These are phyloP conservation scores for Sipunculus nudus DNA, from an alignment of 2,888 invertebrate genomes.

Conservation along the genomic window DNA sequence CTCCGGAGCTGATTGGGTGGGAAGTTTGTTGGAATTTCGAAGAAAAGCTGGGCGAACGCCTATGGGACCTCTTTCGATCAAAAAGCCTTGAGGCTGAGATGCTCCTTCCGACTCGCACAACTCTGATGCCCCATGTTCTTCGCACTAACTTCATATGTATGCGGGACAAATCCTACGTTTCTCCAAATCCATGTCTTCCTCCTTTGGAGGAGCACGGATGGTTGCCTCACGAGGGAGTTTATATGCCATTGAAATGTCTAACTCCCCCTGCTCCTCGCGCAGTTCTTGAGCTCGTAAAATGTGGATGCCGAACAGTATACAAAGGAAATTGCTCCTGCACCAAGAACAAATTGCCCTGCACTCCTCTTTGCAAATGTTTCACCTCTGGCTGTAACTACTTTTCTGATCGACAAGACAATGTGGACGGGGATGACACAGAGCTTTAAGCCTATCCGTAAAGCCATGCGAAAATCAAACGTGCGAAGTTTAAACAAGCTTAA, in stretches of 20 bases:
- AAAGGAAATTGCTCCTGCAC: constrained; percentile 9
- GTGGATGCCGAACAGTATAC: constrained; percentile 17
- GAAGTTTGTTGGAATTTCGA: constrained; percentile 22
- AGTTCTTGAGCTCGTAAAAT: constrained; percentile 10
- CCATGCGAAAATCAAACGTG: too few relatives aligned
- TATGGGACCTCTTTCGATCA: constrained; percentile 17
- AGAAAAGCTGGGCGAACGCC: constrained; percentile 21
- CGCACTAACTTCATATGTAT: neutral
- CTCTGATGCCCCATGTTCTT: constrained; percentile 3
- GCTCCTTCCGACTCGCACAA: constrained; percentile 14
- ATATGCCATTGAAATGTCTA: constrained; percentile 13
- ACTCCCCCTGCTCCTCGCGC: constrained; percentile 7
- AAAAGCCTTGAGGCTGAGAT: constrained; percentile 20
- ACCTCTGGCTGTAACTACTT: too few relatives aligned
- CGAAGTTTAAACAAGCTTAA: too few relatives aligned
- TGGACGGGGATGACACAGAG: too few relatives aligned
- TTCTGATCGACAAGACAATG: too few relatives aligned
- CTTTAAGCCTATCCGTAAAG: too few relatives aligned
- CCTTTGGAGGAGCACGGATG: neutral
- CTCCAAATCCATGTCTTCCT: neutral
- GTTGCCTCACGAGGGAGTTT: neutral
- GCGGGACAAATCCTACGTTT: neutral
- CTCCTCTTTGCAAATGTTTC: constrained; percentile 22
- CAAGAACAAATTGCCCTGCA: constrained; percentile 16
- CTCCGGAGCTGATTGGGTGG: constrained; percentile 23